These are phyloP conservation scores for Cydia pomonella DNA, from an alignment of 1,140 invertebrate species.

Conservation along the genomic window DNA sequence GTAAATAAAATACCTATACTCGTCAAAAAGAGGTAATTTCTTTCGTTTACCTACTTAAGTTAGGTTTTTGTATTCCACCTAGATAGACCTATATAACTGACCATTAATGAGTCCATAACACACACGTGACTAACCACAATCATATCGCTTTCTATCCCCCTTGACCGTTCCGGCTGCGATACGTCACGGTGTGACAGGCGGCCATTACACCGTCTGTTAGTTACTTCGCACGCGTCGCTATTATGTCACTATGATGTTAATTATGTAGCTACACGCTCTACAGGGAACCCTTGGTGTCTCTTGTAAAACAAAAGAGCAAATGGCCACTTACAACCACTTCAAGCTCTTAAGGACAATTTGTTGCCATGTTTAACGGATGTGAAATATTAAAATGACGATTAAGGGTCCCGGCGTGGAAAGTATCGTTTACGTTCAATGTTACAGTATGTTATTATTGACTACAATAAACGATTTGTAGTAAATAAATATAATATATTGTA, in stretches of 20 bases:
- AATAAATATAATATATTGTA: not conserved
- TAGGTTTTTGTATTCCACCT: not conserved
- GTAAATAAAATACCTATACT: too few relatives aligned
- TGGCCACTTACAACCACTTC: not conserved
- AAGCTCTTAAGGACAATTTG: not conserved
- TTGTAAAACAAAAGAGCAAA: slow-evolving; percentile 16
- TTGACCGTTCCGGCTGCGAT: slow-evolving; percentile 17
- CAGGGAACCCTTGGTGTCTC: slow-evolving; percentile 1
- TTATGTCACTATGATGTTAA: slow-evolving; percentile 30
- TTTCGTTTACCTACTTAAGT: not conserved
- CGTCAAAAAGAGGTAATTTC: not conserved
- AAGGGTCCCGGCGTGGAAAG: not conserved
- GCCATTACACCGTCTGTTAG: slow-evolving; percentile 21
- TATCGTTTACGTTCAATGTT: not conserved
- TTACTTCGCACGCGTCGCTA: slow-evolving; percentile 1
- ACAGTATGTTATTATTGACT: not conserved
- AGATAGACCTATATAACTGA: not conserved
- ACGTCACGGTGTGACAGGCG: slow-evolving; percentile 26
- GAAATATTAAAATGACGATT: not conserved
- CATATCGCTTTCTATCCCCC: slow-evolving; percentile 14
- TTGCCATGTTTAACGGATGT: slow-evolving; percentile 2
- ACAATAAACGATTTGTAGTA: not conserved
- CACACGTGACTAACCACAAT: not conserved
- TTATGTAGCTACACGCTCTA: not conserved
- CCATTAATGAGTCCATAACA: not conserved